phyloP scores from a whole-genome alignment of 2,113 vertebrate genomes.

The Albula goreensis region DNA sequence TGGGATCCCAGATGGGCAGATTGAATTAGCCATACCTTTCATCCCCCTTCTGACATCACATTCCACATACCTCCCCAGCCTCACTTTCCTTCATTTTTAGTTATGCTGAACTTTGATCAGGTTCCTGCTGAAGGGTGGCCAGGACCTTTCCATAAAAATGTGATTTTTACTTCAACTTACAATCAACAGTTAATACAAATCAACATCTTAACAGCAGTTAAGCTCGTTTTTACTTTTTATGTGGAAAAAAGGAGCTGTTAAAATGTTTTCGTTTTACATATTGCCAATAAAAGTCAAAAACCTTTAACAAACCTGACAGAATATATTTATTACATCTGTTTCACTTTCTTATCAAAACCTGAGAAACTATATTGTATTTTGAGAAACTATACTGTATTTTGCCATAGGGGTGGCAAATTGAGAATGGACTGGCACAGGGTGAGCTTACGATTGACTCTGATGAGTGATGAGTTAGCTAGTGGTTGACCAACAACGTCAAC shows the following conservation, averaged over 20 bases:
- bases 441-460: neutral
- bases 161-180: neutral
- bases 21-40: slow-evolving; percentile 61
- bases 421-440: neutral
- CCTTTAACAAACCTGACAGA: no score
- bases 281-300: no score
- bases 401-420: neutral
- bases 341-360: neutral
- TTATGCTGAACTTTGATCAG: slow-evolving; percentile 24
- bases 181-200: neutral
- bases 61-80: slow-evolving; percentile 44
- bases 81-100: slow-evolving; percentile 18
- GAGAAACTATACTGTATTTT: neutral
- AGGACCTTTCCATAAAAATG: neutral
- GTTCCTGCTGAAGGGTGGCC: neutral
- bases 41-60: slow-evolving; percentile 54
- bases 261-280: neutral
- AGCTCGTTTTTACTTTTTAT: neutral
- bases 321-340: neutral
- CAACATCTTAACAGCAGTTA: neutral
- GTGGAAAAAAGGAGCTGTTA: neutral
- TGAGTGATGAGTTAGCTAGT: neutral
- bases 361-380: neutral
- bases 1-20: slow-evolving; percentile 45
- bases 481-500: neutral